Base-by-base conservation (phyloP, 2,113 vertebrate genomes). In the Sapayoa aenigma region DNA sequence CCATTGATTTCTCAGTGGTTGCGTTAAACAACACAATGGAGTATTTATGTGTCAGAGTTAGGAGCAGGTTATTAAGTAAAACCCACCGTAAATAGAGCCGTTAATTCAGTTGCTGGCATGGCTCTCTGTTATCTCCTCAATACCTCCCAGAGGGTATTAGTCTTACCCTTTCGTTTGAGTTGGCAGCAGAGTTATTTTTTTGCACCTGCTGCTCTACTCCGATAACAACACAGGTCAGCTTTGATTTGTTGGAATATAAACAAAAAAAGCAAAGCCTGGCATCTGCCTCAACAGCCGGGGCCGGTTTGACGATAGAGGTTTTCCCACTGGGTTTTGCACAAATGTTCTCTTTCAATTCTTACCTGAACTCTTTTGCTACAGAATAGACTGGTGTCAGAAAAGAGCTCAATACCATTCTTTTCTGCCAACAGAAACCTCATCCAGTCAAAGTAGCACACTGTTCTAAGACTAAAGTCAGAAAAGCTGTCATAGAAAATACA, bases 171-270 rank as follows among this genome's bases (percentile, higher is more conserved):
- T 97, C 96, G 69, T 98, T 98, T 98, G 97, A 97, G 96, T 98
- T 98, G 98, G 98, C 98, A 98, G 96, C 95, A 47, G 77, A 86
- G 95, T 89, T 96, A 93, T 97, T 97, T 97, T 97, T 96, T 97
- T 98, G 97, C 98, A 98, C 98, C 98, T 98, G 98, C 97, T 98
- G 95, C 96, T 96, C 96, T 96, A 92, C 96, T 98, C 97, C 9
- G 94, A 98, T 98, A 98, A 97, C 97, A 97, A 93, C 86, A 91
- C 95, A 97, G 97, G 97, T 98, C 97, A 97, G 94, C 97, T 98
- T 98, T 98, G 97, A 98, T 98, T 98, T 98, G 97, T 95, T 97
- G 97, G 95, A 97, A 95, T 98, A 98, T 97, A 98, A 98, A 98
- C 97, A 98, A 96, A 97, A 90, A 98, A 97, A 96, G 95, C 96